A percentile compares a stretch with the other conserved stretches of the same genome.
Evolutionary conservation across 2,888 invertebrate genomes (phyloP).

Genomic region (Adineta ricciae): DNA sequence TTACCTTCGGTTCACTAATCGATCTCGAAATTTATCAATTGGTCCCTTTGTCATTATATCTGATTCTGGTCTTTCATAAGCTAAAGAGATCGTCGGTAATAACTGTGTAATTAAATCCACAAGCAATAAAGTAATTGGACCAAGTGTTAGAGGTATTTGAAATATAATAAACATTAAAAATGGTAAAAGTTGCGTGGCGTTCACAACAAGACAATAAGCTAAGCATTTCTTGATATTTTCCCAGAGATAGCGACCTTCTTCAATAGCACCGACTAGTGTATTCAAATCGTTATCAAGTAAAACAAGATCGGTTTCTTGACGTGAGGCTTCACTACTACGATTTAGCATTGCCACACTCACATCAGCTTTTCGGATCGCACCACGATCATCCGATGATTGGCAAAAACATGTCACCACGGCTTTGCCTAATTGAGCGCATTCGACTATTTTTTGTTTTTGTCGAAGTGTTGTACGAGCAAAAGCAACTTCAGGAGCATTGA

Average conservation of each 20-base stretch:
- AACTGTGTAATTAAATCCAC: conserved; percentile 16
- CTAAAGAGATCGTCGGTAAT: not conserved
- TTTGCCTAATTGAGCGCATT: conserved; percentile 12
- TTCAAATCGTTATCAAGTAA: conserved; percentile 16
- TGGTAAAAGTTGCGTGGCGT: not conserved
- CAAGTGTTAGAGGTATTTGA: conserved; percentile 3
- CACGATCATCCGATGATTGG: not conserved
- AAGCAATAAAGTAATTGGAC: conserved; percentile 16
- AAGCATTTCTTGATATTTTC: conserved; percentile 18
- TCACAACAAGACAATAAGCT: conserved; percentile 6
- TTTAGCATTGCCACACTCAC: conserved; percentile 1
- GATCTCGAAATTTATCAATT: conserved; percentile 17
- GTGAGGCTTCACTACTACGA: not conserved
- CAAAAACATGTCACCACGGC: conserved; percentile 16
- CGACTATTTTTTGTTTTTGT: conserved; percentile 16
- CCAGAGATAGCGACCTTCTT: conserved; percentile 12
- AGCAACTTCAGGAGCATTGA: not conserved
- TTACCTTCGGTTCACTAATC: not conserved
- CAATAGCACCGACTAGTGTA: conserved; percentile 15
- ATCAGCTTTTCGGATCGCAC: not conserved
- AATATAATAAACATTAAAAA: not conserved
- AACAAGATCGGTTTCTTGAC: conserved; percentile 19
- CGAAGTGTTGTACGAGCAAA: conserved; percentile 19
- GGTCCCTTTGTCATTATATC: conserved; percentile 11
- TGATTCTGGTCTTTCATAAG: conserved; percentile 11